Conservation (phyloP, 2,797 vertebrate genomes). For the Anguilla anguilla region DNA sequence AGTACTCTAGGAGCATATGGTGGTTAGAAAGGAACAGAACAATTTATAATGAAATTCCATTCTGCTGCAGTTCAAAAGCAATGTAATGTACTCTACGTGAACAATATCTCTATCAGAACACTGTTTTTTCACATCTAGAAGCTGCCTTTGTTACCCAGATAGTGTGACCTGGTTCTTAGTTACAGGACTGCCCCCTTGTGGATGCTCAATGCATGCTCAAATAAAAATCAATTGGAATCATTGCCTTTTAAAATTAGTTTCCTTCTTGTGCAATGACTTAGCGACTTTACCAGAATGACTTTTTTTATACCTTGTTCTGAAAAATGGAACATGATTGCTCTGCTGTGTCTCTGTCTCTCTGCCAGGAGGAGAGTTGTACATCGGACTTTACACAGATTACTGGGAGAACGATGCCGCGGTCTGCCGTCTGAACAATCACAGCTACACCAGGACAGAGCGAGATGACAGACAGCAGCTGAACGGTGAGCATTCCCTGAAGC, state of each 20-base stretch:
- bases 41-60: background rate
- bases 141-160: background rate
- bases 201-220: constrained; percentile 21
- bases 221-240: background rate
- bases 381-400: constrained; percentile 92
- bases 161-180: constrained; percentile 13
- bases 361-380: constrained; percentile 85
- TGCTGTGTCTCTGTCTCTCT: constrained; percentile 14
- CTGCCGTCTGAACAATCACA: constrained; percentile 79
- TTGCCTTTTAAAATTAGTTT: background rate
- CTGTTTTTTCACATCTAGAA: background rate
- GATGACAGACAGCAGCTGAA: constrained; percentile 86
- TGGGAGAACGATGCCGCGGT: constrained; percentile 93
- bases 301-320: background rate
- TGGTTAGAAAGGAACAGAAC: background rate
- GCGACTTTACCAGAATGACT: background rate
- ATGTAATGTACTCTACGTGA: background rate
- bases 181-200: constrained; percentile 78
- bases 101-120: background rate
- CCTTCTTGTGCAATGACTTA: background rate
- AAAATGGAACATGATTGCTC: background rate
- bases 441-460: constrained; percentile 86
- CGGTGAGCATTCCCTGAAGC: constrained; percentile 66
- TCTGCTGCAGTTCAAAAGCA: background rate
- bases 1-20: background rate